Percentiles rank a stretch among this genome's conserved stretches.
Evolutionary conservation across 1,140 invertebrate species (phyloP).

Genomic region (Popillia japonica): DNA sequence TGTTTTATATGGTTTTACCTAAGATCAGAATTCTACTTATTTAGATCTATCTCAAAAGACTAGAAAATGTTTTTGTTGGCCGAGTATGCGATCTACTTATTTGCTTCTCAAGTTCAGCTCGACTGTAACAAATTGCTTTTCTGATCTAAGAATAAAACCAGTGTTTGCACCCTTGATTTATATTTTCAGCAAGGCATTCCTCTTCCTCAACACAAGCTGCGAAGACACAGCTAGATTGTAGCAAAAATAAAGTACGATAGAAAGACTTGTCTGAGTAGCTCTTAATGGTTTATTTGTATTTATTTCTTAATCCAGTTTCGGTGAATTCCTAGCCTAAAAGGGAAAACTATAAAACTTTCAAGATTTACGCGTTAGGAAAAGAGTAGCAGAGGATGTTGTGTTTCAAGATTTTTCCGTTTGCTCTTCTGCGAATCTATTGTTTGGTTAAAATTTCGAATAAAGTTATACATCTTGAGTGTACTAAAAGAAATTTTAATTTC

Average conservation of each 20-base stretch:
- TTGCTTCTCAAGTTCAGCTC: constrained; percentile 21
- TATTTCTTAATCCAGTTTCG: constrained; percentile 31
- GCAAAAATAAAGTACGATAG: not conserved
- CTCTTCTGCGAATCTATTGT: not conserved
- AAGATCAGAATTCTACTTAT: not conserved
- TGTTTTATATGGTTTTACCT: not conserved
- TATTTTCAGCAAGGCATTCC: constrained; percentile 39
- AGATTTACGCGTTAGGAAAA: not conserved
- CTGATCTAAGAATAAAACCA: constrained; percentile 44
- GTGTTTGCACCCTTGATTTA: constrained; percentile 46
- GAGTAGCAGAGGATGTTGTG: not conserved
- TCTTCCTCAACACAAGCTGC: not conserved
- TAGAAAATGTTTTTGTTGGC: not conserved
- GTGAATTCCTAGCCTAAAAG: constrained; percentile 1
- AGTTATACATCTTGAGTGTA: no score
- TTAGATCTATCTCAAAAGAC: not conserved
- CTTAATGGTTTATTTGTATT: constrained; percentile 31
- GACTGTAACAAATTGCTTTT: constrained; percentile 45
- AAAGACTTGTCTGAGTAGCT: not conserved
- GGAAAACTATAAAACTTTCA: constrained; percentile 27
- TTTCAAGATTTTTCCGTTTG: not conserved
- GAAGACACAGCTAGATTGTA: not conserved
- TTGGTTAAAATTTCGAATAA: no score
- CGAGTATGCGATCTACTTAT: constrained; percentile 33
- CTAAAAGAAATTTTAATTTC: no score